Evolutionary conservation across 2,888 invertebrate species (phyloP).

Genomic region (Tipula helvola): DNA sequence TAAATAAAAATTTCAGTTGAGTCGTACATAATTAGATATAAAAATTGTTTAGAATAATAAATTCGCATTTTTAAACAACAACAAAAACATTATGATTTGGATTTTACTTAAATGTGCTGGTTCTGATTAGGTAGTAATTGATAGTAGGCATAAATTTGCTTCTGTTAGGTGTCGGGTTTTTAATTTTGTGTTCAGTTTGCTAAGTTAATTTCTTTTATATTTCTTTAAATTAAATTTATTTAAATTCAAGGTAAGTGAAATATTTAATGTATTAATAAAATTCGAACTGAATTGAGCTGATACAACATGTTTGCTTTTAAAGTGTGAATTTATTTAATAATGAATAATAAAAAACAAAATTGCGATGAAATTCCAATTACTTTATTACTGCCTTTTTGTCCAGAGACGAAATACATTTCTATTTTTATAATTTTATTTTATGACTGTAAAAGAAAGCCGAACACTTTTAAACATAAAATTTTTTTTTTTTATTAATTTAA

Average conservation of each 20-base stretch:
- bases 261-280: neutral
- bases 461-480: too few species aligned
- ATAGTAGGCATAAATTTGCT: neutral
- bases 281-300: neutral
- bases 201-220: neutral
- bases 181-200: neutral
- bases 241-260: neutral
- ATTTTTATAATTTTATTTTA: neutral
- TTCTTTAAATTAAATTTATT: neutral
- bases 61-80: neutral
- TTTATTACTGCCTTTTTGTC: neutral
- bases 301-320: neutral
- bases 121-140: neutral
- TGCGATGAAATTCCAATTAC: neutral
- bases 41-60: neutral
- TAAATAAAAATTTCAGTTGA: neutral
- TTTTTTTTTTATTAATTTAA: too few species aligned
- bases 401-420: neutral
- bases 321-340: neutral
- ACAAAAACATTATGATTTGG: neutral
- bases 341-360: neutral
- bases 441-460: too few species aligned
- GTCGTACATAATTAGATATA: neutral
- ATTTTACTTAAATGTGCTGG: neutral
- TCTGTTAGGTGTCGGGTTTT: neutral